Conservation (phyloP, 2,113 vertebrate genomes). For the Thymallus thymallus region DNA sequence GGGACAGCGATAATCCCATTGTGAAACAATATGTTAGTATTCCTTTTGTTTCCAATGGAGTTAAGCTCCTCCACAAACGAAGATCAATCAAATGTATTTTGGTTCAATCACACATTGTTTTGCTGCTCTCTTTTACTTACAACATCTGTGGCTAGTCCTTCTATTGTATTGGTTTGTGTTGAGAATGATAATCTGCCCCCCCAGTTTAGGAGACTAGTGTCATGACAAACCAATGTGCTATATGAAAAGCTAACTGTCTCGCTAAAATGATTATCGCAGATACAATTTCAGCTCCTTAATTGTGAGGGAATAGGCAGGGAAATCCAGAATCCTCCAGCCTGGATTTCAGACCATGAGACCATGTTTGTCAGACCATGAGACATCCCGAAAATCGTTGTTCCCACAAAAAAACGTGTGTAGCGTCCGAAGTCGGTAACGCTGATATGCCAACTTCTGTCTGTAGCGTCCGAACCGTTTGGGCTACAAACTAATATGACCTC, state of each 20-base stretch:
- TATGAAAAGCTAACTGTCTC: not conserved
- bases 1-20: conserved; percentile 65
- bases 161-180: not conserved
- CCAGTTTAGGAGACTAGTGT: not conserved
- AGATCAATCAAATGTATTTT: not conserved
- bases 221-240: not conserved
- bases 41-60: conserved; percentile 58
- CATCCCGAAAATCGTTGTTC: too few relatives aligned
- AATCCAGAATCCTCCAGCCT: too few relatives aligned
- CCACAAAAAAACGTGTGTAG: too few relatives aligned
- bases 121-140: not conserved
- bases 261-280: not conserved
- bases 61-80: conserved; percentile 52
- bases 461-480: too few relatives aligned
- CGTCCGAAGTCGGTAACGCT: too few relatives aligned
- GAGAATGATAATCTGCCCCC: not conserved
- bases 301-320: too few relatives aligned
- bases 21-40: conserved; percentile 66
- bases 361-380: too few relatives aligned
- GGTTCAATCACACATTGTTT: not conserved
- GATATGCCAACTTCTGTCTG: too few relatives aligned
- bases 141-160: not conserved
- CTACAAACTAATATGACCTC: too few relatives aligned
- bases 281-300: too few relatives aligned
- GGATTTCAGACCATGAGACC: too few relatives aligned